A percentile compares a stretch with the other conserved stretches of the same genome.
These are phyloP conservation scores for Congeria kusceri DNA, from an alignment of 2,888 invertebrate genomes.

Conservation along the genomic window DNA sequence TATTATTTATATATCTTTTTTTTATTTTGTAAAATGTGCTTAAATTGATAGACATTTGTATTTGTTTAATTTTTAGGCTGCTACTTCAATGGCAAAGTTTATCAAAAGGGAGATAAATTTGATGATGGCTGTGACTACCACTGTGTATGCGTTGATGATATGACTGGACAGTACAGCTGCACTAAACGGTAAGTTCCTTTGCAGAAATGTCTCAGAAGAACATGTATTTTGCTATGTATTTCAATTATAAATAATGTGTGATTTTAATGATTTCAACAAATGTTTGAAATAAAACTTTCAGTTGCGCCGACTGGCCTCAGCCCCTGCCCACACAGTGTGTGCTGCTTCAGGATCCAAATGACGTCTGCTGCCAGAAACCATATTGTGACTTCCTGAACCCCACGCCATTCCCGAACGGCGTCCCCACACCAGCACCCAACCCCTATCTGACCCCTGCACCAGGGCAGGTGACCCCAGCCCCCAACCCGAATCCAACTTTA, in stretches of 20 bases:
- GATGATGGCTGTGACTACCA: conserved; percentile 72
- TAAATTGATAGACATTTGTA: too few relatives aligned
- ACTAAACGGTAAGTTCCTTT: conserved; percentile 67
- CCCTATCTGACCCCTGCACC: conserved; percentile 62
- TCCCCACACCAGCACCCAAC: conserved; percentile 68
- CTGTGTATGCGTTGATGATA: conserved; percentile 72
- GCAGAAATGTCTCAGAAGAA: too few relatives aligned
- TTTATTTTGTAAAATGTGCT: too few relatives aligned
- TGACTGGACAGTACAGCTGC: conserved; percentile 73
- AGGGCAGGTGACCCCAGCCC: conserved; percentile 48
- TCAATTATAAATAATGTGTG: background rate
- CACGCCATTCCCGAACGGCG: conserved; percentile 69
- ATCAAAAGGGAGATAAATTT: conserved; percentile 71
- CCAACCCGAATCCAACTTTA: conserved; percentile 48
- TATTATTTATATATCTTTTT: too few relatives aligned
- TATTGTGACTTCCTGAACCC: conserved; percentile 77
- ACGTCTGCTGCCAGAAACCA: conserved; percentile 73
- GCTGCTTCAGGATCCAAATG: conserved; percentile 70
- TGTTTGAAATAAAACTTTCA: too few relatives aligned
- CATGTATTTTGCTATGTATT: background rate
- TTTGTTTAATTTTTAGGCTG: conserved; percentile 21
- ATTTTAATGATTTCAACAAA: background rate
- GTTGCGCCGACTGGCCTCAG: conserved; percentile 68
- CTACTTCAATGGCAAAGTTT: conserved; percentile 66
- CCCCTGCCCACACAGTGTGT: conserved; percentile 71